Conservation (phyloP, 2,113 vertebrate genomes). For the Gavialis gangeticus region DNA sequence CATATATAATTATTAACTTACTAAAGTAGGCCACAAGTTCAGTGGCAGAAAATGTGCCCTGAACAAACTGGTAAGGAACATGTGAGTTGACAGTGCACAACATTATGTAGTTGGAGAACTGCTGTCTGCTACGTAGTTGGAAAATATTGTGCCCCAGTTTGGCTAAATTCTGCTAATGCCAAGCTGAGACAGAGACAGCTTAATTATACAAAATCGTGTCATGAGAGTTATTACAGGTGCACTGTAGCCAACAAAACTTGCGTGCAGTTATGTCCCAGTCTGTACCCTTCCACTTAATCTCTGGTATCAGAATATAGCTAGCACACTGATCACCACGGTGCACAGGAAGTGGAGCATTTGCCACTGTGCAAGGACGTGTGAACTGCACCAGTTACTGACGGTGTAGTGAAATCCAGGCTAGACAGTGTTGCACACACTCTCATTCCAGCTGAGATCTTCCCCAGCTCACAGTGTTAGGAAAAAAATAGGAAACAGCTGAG, state of each 20-base stretch:
- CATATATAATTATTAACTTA: not conserved
- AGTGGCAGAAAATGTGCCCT: not conserved
- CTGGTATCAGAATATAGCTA: no score
- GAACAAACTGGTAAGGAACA: not conserved
- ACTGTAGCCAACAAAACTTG: no score
- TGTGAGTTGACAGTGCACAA: not conserved
- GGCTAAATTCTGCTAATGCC: not conserved
- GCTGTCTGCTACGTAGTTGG: not conserved
- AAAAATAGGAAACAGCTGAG: not conserved
- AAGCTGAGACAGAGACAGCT: not conserved
- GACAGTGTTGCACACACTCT: not conserved
- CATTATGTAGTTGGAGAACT: not conserved
- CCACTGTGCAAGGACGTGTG: no score
- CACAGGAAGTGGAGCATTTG: no score
- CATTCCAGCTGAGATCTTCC: not conserved
- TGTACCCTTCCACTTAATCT: no score
- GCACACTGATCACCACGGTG: no score
- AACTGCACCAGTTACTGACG: no score
- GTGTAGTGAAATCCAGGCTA: no score
- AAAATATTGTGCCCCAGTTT: not conserved
- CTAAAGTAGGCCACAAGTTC: not conserved
- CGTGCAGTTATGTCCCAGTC: no score
- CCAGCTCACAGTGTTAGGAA: not conserved
- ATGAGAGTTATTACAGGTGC: no score
- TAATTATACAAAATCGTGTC: not conserved